Conservation (phyloP, 1,140 invertebrate species). For the Caenorhabditis briggsae region DNA sequence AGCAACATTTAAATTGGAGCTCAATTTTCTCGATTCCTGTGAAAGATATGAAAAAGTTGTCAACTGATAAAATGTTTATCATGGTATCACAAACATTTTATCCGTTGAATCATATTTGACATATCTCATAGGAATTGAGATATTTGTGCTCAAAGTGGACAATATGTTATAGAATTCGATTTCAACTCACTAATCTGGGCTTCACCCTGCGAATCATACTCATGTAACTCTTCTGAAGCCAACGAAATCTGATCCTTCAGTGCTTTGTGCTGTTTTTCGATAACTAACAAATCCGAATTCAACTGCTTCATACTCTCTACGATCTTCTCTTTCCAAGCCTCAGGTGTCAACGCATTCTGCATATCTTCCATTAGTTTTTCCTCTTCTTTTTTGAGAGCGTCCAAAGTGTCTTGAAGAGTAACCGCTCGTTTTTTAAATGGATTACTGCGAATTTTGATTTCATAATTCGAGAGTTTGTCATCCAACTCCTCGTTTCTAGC, state of each 20-base stretch:
- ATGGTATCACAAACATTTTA: not conserved
- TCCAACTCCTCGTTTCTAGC: conserved; percentile 33
- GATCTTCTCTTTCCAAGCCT: conserved; percentile 29
- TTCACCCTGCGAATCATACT: conserved; percentile 40
- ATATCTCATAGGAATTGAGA: too few species aligned
- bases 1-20: too few species aligned
- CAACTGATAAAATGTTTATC: too few species aligned
- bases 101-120: not conserved
- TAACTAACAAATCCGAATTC: conserved; percentile 28
- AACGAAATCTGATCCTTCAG: conserved; percentile 17
- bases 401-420: not conserved
- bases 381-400: conserved; percentile 8
- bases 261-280: conserved; percentile 39
- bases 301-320: conserved; percentile 25
- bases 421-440: conserved; percentile 27
- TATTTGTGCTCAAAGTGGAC: too few species aligned
- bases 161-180: too few species aligned
- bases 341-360: conserved; percentile 34
- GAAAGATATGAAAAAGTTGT: too few species aligned
- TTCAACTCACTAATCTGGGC: conserved; percentile 20
- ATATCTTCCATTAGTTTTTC: conserved; percentile 42
- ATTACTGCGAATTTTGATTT: conserved; percentile 41
- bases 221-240: conserved; percentile 36
- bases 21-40: too few species aligned
- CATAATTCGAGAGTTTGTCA: conserved; percentile 31